Evolutionary conservation across 2,113 vertebrate genomes (phyloP), one percentile per base, ranked within the genome.

Genomic region (Brachypteracias leptosomus): DNA sequence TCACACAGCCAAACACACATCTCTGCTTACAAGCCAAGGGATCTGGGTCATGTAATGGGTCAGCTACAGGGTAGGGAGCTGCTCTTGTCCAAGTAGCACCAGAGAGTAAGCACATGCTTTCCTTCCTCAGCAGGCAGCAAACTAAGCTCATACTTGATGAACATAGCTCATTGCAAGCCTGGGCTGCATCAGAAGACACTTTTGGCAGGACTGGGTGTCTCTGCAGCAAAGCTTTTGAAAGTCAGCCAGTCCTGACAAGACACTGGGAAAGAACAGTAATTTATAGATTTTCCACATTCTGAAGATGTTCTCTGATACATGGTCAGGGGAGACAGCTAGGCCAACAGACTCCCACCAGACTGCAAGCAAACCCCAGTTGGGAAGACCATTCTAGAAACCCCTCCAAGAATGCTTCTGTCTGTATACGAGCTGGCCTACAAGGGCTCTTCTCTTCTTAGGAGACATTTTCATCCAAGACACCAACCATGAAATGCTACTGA

Each of bases 171-270:
- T n/a, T 46, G 3, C 22, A 49, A 81, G 67, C 31, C 61, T 57
- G 80, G n/a, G 29, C 44, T 86, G 72, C 63, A 65, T 66, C 67
- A 76, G 49, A 72, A 44, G 36, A 15, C 49, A 54, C 33, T 40
- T 33, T 38, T 87, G 84, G 73, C 44, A 89, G 19, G 24, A 35
- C 36, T 8, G 13, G 66, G 33, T 2, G 4, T 36, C 29, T 68
- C 44, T 89, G 62, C 85, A 93, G 54, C 35, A 89, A 6, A 66
- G 77, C 31, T 66, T 54, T 81, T 52, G 81, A 77, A 89, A 40
- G 81, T 81, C 88, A 84, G 81, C 85, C 90, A 91, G 49, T 16
- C 54, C 46, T 33, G 25, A 42, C 42, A 75, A 67, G 66, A 40
- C 63, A 58, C 4, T 20, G 31, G 46, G 16, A 49, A 49, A 49